Conservation (phyloP, 2,888 invertebrate genomes). For the Ectemnius continuus region DNA sequence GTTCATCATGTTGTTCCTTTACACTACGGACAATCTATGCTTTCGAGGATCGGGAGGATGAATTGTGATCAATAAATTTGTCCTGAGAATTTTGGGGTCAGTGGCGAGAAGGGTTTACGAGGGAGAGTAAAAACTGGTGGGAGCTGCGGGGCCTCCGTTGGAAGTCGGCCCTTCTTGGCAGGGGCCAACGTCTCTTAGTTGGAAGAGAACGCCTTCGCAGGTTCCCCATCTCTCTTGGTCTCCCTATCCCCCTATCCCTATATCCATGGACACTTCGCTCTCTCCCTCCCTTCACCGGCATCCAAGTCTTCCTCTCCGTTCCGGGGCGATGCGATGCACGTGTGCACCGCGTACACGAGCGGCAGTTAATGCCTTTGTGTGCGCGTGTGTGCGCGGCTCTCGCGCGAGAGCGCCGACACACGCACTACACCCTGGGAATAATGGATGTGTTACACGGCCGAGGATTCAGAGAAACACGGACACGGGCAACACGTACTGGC, state of each 20-base stretch:
- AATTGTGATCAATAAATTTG: not conserved
- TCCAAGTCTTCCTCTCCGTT: constrained; percentile 5
- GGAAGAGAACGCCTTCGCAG: constrained; percentile 1
- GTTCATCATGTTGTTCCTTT: too few species aligned
- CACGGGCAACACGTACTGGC: constrained; percentile 50
- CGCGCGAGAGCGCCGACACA: constrained; percentile 21
- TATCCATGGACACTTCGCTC: constrained; percentile 8
- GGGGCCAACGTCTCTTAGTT: constrained; percentile 15
- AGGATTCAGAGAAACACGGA: constrained; percentile 57
- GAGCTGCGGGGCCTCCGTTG: not conserved
- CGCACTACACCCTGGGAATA: constrained; percentile 55
- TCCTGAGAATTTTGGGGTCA: not conserved
- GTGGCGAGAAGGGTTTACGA: constrained; percentile 1
- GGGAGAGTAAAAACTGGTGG: not conserved
- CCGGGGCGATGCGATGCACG: constrained; percentile 15
- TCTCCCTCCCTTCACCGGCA: constrained; percentile 2
- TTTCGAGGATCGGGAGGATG: too few species aligned
- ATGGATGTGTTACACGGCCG: constrained; percentile 69
- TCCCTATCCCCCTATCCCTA: not conserved
- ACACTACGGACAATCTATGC: too few species aligned
- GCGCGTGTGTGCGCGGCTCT: constrained; percentile 11
- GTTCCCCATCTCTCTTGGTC: not conserved
- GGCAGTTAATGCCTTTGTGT: constrained; percentile 3
- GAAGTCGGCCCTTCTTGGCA: constrained; percentile 9
- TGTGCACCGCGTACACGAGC: constrained; percentile 18